Base-by-base conservation (phyloP, 1,140 invertebrate genomes). In the Atopsyche davidsoni region DNA sequence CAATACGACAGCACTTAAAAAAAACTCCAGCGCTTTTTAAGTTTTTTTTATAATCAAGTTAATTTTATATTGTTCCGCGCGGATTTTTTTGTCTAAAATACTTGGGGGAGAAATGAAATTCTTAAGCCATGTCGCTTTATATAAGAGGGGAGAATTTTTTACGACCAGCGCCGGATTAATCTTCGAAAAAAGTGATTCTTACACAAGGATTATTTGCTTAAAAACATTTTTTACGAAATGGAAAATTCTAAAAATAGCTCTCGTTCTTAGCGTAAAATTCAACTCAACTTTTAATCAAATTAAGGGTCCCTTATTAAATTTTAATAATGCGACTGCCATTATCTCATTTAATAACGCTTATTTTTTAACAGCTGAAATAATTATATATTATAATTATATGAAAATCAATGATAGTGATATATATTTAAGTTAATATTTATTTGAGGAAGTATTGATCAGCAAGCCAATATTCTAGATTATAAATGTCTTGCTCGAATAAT, bases 151-250 rank as follows among this genome's bases (percentile, higher is more conserved):
- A 58, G 51, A 7, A 6, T 68, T 67, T 69, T 73, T 73, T 73
- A 72, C 72, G 67, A 68, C 68, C 70, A 69, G 70, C 70, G 70
- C 70, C 64, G 66, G 69, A 72, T 72, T 72, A 72, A 73, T 72
- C 70, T 71, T 69, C 64, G 69, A 72, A 72, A 72, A 72, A 72
- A 72, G 70, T 67, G 68, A 72, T 73, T 71, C 72, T 73, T 71
- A 72, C 72, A 73, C 72, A 69, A 73, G 69, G 13, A 28, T 28
- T 28, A 28, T 13, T 28, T 28, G 13, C 13, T 28, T 28, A 9
- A 28, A 9, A 9, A 9, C 13, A 28, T 9, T 28, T 28, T 9
- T 28, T 28, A 28, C 25, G 13, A 28, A 9, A 9, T 28, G 7
- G 7, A 28, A 28, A 28, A n/a, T 28, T 13, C 7, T 7, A 9